Conservation (phyloP, 2,888 invertebrate species). For the Metalampra italica region DNA sequence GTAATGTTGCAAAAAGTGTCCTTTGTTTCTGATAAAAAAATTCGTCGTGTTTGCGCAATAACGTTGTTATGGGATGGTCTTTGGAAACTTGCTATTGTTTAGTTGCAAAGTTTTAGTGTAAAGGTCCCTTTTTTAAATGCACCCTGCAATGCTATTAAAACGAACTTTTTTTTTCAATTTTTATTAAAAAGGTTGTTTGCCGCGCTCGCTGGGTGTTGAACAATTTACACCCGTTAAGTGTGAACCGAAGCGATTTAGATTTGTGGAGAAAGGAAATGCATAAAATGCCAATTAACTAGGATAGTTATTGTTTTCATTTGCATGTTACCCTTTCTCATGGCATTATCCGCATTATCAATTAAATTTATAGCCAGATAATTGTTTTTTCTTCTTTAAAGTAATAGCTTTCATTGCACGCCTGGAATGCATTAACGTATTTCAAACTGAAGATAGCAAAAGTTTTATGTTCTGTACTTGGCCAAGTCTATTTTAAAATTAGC, state of each 20-base stretch:
- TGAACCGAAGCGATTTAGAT: constrained; percentile 1
- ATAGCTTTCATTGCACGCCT: constrained; percentile 1
- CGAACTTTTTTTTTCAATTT: constrained; percentile 6
- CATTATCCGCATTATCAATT: constrained; percentile 1
- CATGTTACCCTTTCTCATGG: constrained; percentile 2
- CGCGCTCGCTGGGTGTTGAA: neutral
- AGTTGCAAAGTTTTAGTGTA: constrained; percentile 11
- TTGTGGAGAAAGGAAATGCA: constrained; percentile 9
- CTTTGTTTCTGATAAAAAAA: constrained; percentile 36
- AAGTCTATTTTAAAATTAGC: constrained; percentile 7
- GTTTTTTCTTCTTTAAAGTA: constrained; percentile 5
- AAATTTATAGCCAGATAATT: constrained; percentile 6
- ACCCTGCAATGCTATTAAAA: constrained; percentile 6
- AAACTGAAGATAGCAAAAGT: neutral
- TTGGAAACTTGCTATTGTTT: constrained; percentile 26
- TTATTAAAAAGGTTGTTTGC: constrained; percentile 10
- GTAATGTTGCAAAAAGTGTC: constrained; percentile 52
- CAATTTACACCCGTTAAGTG: constrained; percentile 1
- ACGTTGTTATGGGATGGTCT: constrained; percentile 30
- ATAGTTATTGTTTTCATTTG: constrained; percentile 5
- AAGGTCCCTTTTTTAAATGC: constrained; percentile 10
- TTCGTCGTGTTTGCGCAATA: constrained; percentile 51
- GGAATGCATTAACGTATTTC: constrained; percentile 2
- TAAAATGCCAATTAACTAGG: constrained; percentile 12
- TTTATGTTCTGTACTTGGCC: neutral